A percentile compares a stretch with the other conserved stretches of the same genome.
phyloP scores from a whole-genome alignment of 2,888 invertebrate genomes.

The Drosophila fungiperda region DNA sequence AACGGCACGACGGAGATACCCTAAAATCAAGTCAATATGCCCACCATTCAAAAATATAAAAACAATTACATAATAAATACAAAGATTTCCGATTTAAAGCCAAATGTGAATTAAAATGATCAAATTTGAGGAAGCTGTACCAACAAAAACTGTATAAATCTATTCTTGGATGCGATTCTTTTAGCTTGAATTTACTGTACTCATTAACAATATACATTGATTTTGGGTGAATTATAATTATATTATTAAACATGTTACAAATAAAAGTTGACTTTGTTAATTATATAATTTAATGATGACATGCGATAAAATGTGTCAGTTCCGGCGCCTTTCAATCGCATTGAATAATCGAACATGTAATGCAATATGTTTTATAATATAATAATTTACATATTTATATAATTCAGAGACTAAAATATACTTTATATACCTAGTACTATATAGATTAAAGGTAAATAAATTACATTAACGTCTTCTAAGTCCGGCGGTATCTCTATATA shows the following conservation, averaged over 20 bases:
- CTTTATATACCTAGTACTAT: slow-evolving; percentile 40
- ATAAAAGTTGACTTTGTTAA: neutral
- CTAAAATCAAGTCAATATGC: neutral
- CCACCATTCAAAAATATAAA: neutral
- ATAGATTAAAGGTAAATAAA: slow-evolving; percentile 58
- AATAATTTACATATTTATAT: slow-evolving; percentile 68
- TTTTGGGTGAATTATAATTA: neutral
- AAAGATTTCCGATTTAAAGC: neutral
- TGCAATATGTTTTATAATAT: slow-evolving; percentile 55
- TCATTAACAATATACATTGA: neutral
- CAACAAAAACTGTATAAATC: neutral
- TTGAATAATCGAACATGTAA: slow-evolving; percentile 21
- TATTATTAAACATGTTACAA: slow-evolving; percentile 4
- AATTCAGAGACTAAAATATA: slow-evolving; percentile 65
- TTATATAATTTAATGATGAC: slow-evolving; percentile 12
- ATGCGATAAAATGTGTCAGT: neutral
- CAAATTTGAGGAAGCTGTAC: neutral
- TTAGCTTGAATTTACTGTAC: neutral
- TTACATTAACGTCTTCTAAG: slow-evolving; percentile 47
- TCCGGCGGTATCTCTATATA: slow-evolving; percentile 30
- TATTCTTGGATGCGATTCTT: neutral
- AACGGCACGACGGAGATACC: neutral
- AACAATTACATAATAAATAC: too few relatives aligned
- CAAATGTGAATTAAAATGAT: neutral
- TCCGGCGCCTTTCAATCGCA: slow-evolving; percentile 6